phyloP scores from a whole-genome alignment of 2,888 invertebrate species.

The Cancer borealis region DNA sequence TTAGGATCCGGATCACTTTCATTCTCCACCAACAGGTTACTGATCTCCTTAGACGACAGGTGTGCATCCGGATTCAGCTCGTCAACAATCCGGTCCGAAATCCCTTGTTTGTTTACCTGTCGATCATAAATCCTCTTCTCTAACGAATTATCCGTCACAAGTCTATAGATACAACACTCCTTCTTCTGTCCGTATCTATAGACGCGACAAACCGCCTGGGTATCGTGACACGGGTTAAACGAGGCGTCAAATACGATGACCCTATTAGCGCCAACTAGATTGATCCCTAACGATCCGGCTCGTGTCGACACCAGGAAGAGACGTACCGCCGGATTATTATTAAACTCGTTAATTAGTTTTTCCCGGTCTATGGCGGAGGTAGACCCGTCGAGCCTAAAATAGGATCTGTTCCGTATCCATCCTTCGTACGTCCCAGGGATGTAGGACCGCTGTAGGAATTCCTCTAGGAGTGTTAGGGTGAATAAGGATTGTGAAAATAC shows the following conservation, averaged over 20 bases:
- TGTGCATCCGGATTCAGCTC: constrained; percentile 98
- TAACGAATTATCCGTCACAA: constrained; percentile 97
- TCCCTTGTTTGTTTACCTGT: constrained; percentile 88
- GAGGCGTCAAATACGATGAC: constrained; percentile 98
- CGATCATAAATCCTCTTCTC: constrained; percentile 99
- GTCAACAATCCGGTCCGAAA: constrained; percentile 98
- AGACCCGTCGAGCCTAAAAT: constrained; percentile 96
- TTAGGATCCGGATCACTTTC: constrained; percentile 88
- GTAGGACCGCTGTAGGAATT: constrained; percentile 88
- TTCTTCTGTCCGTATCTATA: constrained; percentile 97
- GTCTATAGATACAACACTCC: constrained; percentile 95
- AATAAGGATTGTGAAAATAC: constrained; percentile 98
- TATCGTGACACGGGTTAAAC: constrained; percentile 99
- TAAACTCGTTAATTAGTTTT: constrained; percentile 97
- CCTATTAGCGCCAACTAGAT: constrained; percentile 97
- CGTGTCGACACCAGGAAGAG: constrained; percentile 97
- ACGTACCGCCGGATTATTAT: constrained; percentile 87
- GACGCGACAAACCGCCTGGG: constrained; percentile 97
- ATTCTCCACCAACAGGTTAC: constrained; percentile 93
- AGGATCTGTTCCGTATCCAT: constrained; percentile 93
- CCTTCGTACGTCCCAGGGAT: constrained; percentile 81
- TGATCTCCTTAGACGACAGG: constrained; percentile 92
- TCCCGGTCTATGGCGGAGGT: constrained; percentile 96
- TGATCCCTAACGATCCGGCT: constrained; percentile 97
- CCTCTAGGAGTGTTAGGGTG: constrained; percentile 96